Base-by-base conservation (phyloP, 1,140 invertebrate species). In the Steinernema khuongi region DNA sequence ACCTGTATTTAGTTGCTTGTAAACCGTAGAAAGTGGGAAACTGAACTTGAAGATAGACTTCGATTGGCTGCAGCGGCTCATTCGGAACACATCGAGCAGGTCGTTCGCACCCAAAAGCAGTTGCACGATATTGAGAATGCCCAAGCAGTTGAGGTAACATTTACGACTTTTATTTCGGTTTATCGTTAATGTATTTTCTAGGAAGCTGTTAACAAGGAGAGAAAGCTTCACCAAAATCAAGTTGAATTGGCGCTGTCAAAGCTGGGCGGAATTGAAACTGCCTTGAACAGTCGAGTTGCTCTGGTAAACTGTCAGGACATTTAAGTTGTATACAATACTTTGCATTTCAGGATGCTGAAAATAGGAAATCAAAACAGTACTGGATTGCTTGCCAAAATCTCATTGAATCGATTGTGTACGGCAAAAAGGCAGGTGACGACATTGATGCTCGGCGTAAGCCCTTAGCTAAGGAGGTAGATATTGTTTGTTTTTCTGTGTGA, bases 341-440 rank as follows among this genome's bases (percentile, higher is more conserved):
- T 29, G 71, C 76, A 80, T 74, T 80, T 89, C 88, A 93, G 33
- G 90, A 92, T 44, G 90, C 91, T 28, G 89, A 90, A 30, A 94
- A 96, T 80, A 90, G 91, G 72, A 90, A 92, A 77, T 91, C 93
- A 1, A 93, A 95, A 85, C 89, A 92, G 32, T 88, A 96, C 76
- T 97, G 94, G 95, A 89, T 92, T 71, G 92, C 94, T 11, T 94
- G 92, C 83, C 92, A 95, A 82, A 90, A 92, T 19, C 87, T 97
- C 31, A 89, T 91, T 79, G 88, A 90, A 60, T 90, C 91, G 1
- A 89, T 96, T n/a, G 89, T 90, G 79, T 85, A 87, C 31, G 89
- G 87, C 67, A 88, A 88, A 72, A 81, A 76, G 33, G 81, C 76
- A 67, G 81, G 76, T 87, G 86, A 88, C 80, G 85, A 89, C 83